A percentile compares a stretch with the other conserved stretches of the same genome.
These are phyloP conservation scores for Scalopus aquaticus DNA, from an alignment of 2,113 vertebrate species.

Conservation along the genomic window DNA sequence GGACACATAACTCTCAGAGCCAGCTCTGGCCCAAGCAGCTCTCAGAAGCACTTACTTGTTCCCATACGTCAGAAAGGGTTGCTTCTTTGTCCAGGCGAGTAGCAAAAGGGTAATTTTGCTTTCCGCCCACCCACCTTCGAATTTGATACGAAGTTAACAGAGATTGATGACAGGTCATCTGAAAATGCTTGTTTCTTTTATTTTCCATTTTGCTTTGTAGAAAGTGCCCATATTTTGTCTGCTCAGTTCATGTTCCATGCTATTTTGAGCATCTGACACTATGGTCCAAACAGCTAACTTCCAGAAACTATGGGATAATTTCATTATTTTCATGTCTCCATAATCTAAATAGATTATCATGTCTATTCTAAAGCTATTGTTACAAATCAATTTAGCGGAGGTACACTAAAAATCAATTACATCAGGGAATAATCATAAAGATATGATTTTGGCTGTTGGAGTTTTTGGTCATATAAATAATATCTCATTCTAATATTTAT, in stretches of 20 bases:
- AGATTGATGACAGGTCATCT: constrained; percentile 70
- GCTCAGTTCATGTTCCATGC: constrained; percentile 24
- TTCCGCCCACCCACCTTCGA: background rate
- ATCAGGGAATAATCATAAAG: constrained; percentile 73
- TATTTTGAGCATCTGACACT: constrained; percentile 52
- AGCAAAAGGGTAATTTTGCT: constrained; percentile 63
- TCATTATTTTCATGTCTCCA: constrained; percentile 44
- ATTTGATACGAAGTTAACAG: constrained; percentile 71
- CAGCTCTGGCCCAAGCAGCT: background rate
- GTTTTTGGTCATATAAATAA: constrained; percentile 73
- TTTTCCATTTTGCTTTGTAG: constrained; percentile 54
- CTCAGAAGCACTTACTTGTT: constrained; percentile 59
- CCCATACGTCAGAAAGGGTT: constrained; percentile 32
- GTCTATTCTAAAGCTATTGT: constrained; percentile 48
- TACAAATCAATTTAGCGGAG: constrained; percentile 58
- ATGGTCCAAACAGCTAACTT: constrained; percentile 59
- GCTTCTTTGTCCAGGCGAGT: constrained; percentile 64
- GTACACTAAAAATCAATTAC: constrained; percentile 35
- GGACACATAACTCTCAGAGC: constrained; percentile 47
- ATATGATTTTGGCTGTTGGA: constrained; percentile 66
- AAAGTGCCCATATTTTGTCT: constrained; percentile 63
- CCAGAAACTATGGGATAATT: background rate
- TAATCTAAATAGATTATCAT: constrained; percentile 53
- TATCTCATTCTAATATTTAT: constrained; percentile 64
- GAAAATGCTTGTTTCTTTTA: constrained; percentile 68